Evolutionary conservation across 2,113 vertebrate species (phyloP).

Genomic region (Leptodactylus fuscus): DNA sequence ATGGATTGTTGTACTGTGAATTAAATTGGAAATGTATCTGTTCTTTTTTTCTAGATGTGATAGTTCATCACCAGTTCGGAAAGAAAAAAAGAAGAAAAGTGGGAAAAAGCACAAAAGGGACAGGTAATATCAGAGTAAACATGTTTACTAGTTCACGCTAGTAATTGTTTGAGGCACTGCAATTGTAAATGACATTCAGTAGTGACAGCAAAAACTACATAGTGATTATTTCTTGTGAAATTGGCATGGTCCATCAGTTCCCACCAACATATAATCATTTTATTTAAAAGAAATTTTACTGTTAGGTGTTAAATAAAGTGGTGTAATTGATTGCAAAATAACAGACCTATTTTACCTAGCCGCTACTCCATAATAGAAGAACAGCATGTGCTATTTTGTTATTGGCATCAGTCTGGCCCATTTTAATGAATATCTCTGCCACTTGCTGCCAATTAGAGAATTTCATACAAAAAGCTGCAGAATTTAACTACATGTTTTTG

Average conservation of each 20-base stretch:
- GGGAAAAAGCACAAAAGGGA: slow-evolving; percentile 93
- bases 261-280: not conserved
- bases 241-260: not conserved
- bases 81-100: slow-evolving; percentile 91
- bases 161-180: not conserved
- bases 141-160: not conserved
- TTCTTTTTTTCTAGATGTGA: slow-evolving; percentile 77
- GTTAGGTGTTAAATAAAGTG: not conserved
- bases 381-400: not conserved
- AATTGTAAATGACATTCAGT: not conserved
- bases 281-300: not conserved
- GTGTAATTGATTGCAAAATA: not conserved
- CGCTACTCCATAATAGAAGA: not conserved
- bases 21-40: no score
- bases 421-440: not conserved
- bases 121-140: slow-evolving; percentile 75
- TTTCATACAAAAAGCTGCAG: not conserved
- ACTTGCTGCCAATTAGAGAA: not conserved
- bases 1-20: no score
- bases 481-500: not conserved
- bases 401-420: not conserved
- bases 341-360: not conserved
- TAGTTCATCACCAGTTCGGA: slow-evolving; percentile 88
- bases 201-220: not conserved
- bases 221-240: not conserved